Base-by-base conservation (phyloP, 2,888 invertebrate genomes). In the Podotricha telesiphe region DNA sequence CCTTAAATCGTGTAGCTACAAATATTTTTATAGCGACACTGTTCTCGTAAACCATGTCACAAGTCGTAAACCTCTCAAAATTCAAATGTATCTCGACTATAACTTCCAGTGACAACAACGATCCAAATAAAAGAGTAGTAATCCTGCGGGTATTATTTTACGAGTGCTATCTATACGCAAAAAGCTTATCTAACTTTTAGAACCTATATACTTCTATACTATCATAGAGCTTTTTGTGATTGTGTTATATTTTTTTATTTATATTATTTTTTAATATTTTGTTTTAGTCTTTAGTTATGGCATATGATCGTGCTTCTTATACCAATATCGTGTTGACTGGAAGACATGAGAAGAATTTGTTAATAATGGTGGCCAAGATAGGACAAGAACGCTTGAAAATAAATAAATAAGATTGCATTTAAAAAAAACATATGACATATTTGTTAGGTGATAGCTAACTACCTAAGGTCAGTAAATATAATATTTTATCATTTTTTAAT, bases 51-150 rank as follows among this genome's bases (percentile, higher is more conserved):
- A 68, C 55, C 63, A 68, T 63, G 68, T 63, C 67, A 63, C 63
- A 56, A 56, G 56, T 63, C 68, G 68, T 68, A 68, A 68, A 56
- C 68, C 68, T 48, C 61, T 68, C 68, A 63, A 63, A 68, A 68
- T 68, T 68, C 68, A 68, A 68, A 67, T 48, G 48, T 62, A 48
- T 7, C 34, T 48, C 48, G 47, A 47, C 62, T 62, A 48, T 48
- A 62, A 62, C 62, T 62, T 50, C 34, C 19, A 19, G 62, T 62
- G 62, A 62, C 47, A 50, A 62, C 48, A 50, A 48, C 48, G 48
- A 62, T 50, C 15, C 34, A 62, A 62, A 62, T 62, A 62, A 62
- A 62, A 50, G 62, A 19, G 62, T 42, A 20, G 58, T 62, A 62
- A 62, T 62, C 62, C 62, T 50, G 48, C 47, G 62, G 62, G 62